phyloP scores from a whole-genome alignment of 2,113 vertebrate species.

The Eolophus roseicapilla region DNA sequence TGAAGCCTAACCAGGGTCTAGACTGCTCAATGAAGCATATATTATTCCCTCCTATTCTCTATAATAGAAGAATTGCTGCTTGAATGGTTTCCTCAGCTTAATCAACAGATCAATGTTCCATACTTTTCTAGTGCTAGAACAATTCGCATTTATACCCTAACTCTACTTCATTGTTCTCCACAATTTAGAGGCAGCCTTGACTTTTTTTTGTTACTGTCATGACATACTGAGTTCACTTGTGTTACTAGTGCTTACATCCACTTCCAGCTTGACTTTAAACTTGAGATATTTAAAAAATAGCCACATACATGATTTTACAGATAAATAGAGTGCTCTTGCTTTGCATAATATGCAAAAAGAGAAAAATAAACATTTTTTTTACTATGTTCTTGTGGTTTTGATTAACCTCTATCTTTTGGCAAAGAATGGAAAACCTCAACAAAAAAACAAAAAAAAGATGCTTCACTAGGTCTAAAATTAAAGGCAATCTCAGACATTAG shows the following conservation, averaged over 20 bases:
- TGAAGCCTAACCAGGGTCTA: background rate
- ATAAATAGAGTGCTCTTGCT: background rate
- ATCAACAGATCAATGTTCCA: slow-evolving; percentile 29
- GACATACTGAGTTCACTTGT: background rate
- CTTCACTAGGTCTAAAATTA: background rate
- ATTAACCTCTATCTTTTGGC: background rate
- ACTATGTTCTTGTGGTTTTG: background rate
- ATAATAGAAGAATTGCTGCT: slow-evolving; percentile 26
- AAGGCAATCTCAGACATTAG: background rate
- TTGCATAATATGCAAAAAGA: background rate
- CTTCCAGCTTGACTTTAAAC: background rate
- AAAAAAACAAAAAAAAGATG: background rate
- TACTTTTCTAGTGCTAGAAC: background rate
- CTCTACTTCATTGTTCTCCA: background rate
- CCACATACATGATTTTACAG: background rate
- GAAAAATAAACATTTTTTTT: background rate
- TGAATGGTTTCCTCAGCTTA: slow-evolving; percentile 7
- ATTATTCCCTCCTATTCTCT: background rate
- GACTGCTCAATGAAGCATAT: background rate
- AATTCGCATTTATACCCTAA: background rate
- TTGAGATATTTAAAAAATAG: background rate
- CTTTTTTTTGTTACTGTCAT: background rate
- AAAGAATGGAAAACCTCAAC: background rate
- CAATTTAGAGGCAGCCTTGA: background rate
- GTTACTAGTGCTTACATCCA: background rate